Base-by-base conservation (phyloP, 2,888 invertebrate species). In the Lithophane ornitopus region DNA sequence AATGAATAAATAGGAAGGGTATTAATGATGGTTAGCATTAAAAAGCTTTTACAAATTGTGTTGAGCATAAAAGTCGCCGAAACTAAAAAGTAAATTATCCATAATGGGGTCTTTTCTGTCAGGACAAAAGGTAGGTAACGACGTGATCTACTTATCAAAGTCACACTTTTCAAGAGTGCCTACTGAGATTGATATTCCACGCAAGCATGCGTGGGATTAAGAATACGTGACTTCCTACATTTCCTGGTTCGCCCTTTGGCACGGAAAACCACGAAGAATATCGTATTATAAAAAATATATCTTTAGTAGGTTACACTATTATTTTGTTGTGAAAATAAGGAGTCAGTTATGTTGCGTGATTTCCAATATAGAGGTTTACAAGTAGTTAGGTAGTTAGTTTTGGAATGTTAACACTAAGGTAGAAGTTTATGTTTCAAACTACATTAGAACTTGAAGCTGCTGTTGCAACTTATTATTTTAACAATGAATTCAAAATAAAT, bases 201-300 rank as follows among this genome's bases (percentile, higher is more conserved):
- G 82, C 87, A 83, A 87, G 84, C 84, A 86, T 87, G 86, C 87
- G 86, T 88, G 82, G 83, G 67, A 88, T 89, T 89, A 89, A 74
- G 80, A 77, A 65, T 74, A 90, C 85, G 89, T 89, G 86, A 86
- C 87, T 87, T 80, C 76, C 68, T 69, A 80, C 62, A 73, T 81
- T 87, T 85, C 76, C 72, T 71, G 68, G 44, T 80, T n/a, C 62
- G 52, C 61, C 74, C 68, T 77, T 83, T 83, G 78, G 66, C 69
- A 85, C 52, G 52, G 26, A 69, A 59, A 69, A 61, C 52, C 34
- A 54, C 34, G 59, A 61, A 54, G 59, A 76, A 76, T 58, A 74
- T 74, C 9, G 22, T 63, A 46, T 59, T 34, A 59, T 34, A 49
- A 59, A 71, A 41, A 67, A 41, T 16, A 52, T 41, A 26, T 11